phyloP scores from a whole-genome alignment of 2,888 invertebrate species.

The Agonopterix heracliana region DNA sequence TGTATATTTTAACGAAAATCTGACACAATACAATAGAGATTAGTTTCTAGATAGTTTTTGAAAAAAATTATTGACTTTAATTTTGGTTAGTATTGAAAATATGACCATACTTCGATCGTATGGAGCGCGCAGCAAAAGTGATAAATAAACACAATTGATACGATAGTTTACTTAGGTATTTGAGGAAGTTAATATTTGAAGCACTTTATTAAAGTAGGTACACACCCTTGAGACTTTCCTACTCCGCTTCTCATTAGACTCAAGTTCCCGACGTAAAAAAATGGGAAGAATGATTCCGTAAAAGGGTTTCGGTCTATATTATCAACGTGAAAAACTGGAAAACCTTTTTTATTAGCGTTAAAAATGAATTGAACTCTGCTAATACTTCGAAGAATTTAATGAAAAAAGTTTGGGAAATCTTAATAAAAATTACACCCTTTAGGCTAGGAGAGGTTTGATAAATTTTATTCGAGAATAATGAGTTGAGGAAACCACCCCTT shows the following conservation, averaged over 20 bases:
- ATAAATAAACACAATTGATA: neutral
- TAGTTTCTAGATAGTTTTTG: no score
- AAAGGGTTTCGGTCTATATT: constrained; percentile 25
- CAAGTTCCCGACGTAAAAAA: neutral
- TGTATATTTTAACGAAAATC: no score
- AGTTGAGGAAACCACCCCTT: constrained; percentile 26
- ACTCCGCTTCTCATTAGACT: neutral
- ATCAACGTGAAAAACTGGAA: constrained; percentile 31
- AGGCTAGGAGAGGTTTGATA: constrained; percentile 38
- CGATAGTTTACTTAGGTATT: no score
- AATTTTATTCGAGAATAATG: constrained; percentile 47
- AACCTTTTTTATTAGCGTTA: constrained; percentile 32
- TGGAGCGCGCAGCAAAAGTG: no score
- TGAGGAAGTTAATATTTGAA: no score
- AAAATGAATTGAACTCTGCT: constrained; percentile 43
- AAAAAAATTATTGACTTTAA: no score
- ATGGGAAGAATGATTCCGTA: constrained; percentile 12
- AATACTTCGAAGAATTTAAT: constrained; percentile 56
- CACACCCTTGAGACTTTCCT: no score
- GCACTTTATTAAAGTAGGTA: no score
- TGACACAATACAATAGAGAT: no score
- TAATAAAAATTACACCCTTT: constrained; percentile 54
- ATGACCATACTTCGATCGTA: no score
- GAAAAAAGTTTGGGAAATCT: constrained; percentile 54
- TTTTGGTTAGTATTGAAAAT: no score